These are phyloP conservation scores for Nematolebias whitei DNA, from an alignment of 2,113 vertebrate species.

Conservation along the genomic window DNA sequence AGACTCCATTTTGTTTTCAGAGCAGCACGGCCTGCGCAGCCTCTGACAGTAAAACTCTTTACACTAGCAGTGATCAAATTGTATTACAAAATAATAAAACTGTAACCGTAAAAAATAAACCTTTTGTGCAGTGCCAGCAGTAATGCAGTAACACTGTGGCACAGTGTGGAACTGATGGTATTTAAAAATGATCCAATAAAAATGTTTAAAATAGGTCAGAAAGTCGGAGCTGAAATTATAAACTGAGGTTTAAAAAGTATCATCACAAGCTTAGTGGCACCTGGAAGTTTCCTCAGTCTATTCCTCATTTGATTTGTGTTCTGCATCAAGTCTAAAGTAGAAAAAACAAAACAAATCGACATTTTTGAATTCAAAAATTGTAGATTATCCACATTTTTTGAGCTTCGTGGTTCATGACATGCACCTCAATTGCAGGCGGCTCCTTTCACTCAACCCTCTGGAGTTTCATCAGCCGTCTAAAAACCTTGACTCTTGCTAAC, in stretches of 20 bases:
- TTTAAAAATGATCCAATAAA: slow-evolving; percentile 16
- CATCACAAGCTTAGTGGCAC: background rate
- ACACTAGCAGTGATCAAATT: too few relatives aligned
- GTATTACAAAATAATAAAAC: too few relatives aligned
- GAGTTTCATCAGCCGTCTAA: slow-evolving; percentile 1
- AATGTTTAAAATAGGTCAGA: slow-evolving; percentile 6
- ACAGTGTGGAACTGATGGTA: too few relatives aligned
- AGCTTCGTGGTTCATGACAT: slow-evolving; percentile 26
- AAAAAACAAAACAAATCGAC: background rate
- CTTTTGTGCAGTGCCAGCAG: too few relatives aligned
- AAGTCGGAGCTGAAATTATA: slow-evolving; percentile 8
- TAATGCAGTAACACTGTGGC: too few relatives aligned
- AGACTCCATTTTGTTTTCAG: too few relatives aligned
- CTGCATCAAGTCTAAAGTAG: background rate
- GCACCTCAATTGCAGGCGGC: slow-evolving; percentile 1
- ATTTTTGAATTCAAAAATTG: background rate
- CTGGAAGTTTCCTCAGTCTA: background rate
- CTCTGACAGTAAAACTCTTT: too few relatives aligned
- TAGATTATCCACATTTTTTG: slow-evolving; percentile 28
- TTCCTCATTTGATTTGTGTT: background rate
- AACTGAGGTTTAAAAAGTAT: background rate
- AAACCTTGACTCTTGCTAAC: background rate
- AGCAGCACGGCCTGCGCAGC: too few relatives aligned
- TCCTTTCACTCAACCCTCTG: background rate
- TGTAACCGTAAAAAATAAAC: too few relatives aligned